Evolutionary conservation across 2,113 vertebrate genomes (phyloP).

Genomic region (Castor canadensis): DNA sequence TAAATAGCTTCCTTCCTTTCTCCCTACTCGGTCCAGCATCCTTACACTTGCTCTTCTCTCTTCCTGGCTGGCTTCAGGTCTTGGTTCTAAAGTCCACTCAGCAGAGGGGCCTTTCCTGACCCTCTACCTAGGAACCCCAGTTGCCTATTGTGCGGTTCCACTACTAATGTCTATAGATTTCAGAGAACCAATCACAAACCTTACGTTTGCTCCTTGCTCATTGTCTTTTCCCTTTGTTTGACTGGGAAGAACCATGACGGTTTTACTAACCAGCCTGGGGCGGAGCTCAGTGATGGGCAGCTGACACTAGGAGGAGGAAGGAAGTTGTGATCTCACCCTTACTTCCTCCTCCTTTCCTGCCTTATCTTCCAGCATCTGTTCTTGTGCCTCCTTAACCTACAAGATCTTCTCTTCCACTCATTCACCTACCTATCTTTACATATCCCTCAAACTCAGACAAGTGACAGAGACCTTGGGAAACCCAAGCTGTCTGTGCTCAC

Average conservation of each 20-base stretch:
- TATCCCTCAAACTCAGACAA: background rate
- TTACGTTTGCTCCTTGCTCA: background rate
- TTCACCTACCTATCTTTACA: background rate
- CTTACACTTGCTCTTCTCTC: too few species aligned
- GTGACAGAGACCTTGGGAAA: background rate
- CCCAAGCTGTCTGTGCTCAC: background rate
- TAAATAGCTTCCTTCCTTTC: background rate
- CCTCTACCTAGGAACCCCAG: fast-evolving
- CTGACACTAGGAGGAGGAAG: background rate
- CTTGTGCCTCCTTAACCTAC: background rate
- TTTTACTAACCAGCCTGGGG: background rate
- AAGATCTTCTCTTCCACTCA: background rate
- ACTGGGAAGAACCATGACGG: background rate
- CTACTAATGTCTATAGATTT: background rate
- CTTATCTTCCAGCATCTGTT: background rate
- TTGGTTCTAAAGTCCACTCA: background rate
- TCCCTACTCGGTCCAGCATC: background rate
- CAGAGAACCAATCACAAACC: background rate
- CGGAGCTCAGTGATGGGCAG: background rate
- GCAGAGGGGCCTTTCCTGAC: background rate
- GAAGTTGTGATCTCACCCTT: background rate
- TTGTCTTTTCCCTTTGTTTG: background rate
- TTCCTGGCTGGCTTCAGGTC: background rate
- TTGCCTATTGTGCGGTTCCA: background rate
- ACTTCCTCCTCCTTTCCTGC: background rate